Conservation (phyloP, 2,113 vertebrate species). For the Grammatotria lemairii region DNA sequence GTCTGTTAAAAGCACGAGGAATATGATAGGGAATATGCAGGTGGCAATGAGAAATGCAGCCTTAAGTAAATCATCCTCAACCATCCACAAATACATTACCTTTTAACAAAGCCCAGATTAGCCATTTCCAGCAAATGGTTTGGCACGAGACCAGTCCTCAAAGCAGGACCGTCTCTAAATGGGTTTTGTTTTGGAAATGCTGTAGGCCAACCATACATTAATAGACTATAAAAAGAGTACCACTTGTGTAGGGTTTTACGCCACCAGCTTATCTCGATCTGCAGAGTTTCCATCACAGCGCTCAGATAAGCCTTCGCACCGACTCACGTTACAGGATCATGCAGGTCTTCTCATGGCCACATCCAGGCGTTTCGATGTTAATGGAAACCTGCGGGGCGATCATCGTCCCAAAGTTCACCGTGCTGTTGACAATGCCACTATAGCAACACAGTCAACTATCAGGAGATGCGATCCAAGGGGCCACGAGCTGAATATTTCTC, state of each 20-base stretch:
- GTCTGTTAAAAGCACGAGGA: neutral
- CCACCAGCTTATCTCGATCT: conserved; percentile 51
- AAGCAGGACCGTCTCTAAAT: conserved; percentile 19
- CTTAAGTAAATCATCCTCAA: neutral
- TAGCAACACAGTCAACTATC: conserved; percentile 31
- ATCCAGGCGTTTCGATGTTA: neutral
- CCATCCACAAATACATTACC: conserved; percentile 29
- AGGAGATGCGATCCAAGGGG: neutral
- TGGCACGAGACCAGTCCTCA: conserved; percentile 20
- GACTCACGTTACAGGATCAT: conserved; percentile 23
- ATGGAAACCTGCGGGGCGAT: conserved; percentile 12
- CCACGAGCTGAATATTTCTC: neutral
- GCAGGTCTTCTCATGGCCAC: conserved; percentile 30
- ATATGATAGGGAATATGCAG: neutral
- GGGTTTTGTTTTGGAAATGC: conserved; percentile 39
- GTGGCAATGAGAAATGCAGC: neutral
- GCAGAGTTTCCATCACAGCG: conserved; percentile 42
- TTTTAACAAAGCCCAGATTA: conserved; percentile 32
- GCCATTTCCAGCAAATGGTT: conserved; percentile 11
- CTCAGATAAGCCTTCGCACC: conserved; percentile 20
- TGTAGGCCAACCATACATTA: conserved; percentile 32
- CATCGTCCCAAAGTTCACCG: neutral
- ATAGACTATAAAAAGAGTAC: conserved; percentile 43
- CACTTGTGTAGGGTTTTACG: conserved; percentile 26
- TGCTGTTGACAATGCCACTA: conserved; percentile 24